Conservation (phyloP, 2,113 vertebrate genomes). For the Gadus macrocephalus region DNA sequence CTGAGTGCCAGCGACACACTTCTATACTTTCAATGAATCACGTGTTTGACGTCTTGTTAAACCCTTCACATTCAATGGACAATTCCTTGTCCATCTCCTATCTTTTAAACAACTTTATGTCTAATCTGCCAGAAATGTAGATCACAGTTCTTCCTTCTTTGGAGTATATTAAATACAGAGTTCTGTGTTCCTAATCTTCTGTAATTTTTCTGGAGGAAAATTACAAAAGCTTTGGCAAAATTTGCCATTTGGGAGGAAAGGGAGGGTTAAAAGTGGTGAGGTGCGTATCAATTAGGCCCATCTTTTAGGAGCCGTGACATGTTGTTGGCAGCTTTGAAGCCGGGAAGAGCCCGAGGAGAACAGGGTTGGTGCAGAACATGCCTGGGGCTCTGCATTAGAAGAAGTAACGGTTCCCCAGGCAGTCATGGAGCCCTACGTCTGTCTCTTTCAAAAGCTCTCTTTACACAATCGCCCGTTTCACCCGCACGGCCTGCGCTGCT, state of each 20-base stretch:
- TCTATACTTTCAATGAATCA: not conserved
- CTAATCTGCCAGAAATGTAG: not conserved
- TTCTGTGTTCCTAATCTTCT: not conserved
- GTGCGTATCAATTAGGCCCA: conserved; percentile 16
- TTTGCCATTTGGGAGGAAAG: conserved; percentile 9
- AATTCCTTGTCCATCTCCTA: too few species aligned
- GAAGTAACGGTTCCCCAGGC: conserved; percentile 3
- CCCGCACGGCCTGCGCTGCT: not conserved
- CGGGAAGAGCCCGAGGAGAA: conserved; percentile 1
- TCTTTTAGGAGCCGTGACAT: conserved; percentile 23
- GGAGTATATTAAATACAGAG: not conserved
- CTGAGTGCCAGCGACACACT: not conserved
- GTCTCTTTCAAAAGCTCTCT: not conserved
- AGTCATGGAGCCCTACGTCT: not conserved
- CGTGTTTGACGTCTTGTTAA: not conserved
- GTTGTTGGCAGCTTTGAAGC: conserved; percentile 13
- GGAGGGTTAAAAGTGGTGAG: too few species aligned
- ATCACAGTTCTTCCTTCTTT: not conserved
- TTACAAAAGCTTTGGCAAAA: conserved; percentile 20
- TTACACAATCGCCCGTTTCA: too few species aligned
- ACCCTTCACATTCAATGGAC: too few species aligned
- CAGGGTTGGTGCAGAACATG: not conserved
- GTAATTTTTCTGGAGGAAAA: conserved; percentile 1
- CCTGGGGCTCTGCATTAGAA: conserved; percentile 12
- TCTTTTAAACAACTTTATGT: not conserved